A percentile compares a stretch with the other conserved stretches of the same genome.
These are phyloP conservation scores for Pseudorhombus dupliciocellatus DNA, from an alignment of 2,113 vertebrate genomes.

Conservation along the genomic window DNA sequence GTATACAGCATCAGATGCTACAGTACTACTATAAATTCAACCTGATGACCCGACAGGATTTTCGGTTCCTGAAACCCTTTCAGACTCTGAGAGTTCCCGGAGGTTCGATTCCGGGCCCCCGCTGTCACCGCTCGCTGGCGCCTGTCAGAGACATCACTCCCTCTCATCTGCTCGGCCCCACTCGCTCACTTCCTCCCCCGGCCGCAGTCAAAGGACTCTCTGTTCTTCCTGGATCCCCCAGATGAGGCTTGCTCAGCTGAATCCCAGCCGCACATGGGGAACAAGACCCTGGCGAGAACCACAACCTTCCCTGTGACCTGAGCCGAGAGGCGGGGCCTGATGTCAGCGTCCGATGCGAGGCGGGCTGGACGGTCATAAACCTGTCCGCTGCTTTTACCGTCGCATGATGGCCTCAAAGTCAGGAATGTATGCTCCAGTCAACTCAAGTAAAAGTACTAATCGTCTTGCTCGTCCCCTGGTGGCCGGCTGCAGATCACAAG, in stretches of 20 bases:
- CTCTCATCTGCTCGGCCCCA: slow-evolving; percentile 41
- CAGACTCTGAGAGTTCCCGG: background rate
- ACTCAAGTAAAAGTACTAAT: background rate
- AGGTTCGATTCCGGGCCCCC: background rate
- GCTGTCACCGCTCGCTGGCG: slow-evolving; percentile 40
- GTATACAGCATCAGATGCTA: too few species aligned
- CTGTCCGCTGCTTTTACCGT: background rate
- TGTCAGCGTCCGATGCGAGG: slow-evolving; percentile 9
- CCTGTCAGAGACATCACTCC: slow-evolving; percentile 72
- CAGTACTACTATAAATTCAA: background rate
- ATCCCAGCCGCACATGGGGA: background rate
- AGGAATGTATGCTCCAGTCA: background rate
- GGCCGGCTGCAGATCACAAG: too few species aligned
- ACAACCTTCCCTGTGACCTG: background rate
- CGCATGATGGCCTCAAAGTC: background rate
- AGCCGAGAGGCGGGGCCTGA: slow-evolving; percentile 14
- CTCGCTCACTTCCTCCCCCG: slow-evolving; percentile 53
- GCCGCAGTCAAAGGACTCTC: slow-evolving; percentile 54
- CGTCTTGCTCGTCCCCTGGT: too few species aligned
- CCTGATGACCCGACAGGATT: background rate
- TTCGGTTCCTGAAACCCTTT: background rate
- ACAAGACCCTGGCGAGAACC: background rate
- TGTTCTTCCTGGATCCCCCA: slow-evolving; percentile 52
- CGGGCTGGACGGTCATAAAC: slow-evolving; percentile 22
- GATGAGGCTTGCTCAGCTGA: slow-evolving; percentile 40